These are phyloP conservation scores for Ephestia elutella DNA, from an alignment of 1,140 invertebrate genomes.

Conservation along the genomic window DNA sequence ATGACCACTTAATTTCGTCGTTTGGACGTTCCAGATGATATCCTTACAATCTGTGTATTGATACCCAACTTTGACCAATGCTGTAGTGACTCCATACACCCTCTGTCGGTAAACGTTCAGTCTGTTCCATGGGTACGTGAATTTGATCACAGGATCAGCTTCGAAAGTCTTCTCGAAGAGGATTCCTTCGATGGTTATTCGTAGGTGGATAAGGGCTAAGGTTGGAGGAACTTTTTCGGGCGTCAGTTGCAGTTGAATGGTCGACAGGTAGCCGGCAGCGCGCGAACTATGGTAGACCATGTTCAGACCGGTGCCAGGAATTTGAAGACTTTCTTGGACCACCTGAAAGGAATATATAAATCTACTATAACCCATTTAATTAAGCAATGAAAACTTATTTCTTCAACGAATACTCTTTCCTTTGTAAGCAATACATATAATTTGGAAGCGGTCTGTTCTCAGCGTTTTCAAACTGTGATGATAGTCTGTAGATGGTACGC, in stretches of 20 bases:
- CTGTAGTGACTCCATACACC: conserved; percentile 93
- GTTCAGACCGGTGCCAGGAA: conserved; percentile 94
- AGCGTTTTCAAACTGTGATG: too few relatives aligned
- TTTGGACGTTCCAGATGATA: conserved; percentile 96
- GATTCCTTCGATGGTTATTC: conserved; percentile 95
- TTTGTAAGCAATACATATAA: too few relatives aligned
- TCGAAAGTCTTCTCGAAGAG: conserved; percentile 95
- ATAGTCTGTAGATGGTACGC: too few relatives aligned
- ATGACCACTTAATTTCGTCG: conserved; percentile 94
- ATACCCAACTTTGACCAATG: conserved; percentile 96
- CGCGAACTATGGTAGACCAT: conserved; percentile 96
- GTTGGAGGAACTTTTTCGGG: conserved; percentile 87
- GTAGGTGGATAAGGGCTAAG: conserved; percentile 89
- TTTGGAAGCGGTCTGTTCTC: too few relatives aligned
- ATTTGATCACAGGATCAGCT: conserved; percentile 95
- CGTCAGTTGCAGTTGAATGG: conserved; percentile 94
- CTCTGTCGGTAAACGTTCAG: conserved; percentile 97
- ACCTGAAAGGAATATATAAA: conserved; percentile 76
- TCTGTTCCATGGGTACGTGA: conserved; percentile 97
- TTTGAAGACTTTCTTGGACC: conserved; percentile 93
- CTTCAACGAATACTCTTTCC: too few relatives aligned
- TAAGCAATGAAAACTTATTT: too few relatives aligned
- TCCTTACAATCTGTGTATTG: conserved; percentile 95
- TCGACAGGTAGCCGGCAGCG: conserved; percentile 93
- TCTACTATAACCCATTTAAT: too few relatives aligned